A percentile compares a stretch with the other conserved stretches of the same genome.
Evolutionary conservation across 2,888 invertebrate genomes (phyloP).

Genomic region (Pheosia gnoma): DNA sequence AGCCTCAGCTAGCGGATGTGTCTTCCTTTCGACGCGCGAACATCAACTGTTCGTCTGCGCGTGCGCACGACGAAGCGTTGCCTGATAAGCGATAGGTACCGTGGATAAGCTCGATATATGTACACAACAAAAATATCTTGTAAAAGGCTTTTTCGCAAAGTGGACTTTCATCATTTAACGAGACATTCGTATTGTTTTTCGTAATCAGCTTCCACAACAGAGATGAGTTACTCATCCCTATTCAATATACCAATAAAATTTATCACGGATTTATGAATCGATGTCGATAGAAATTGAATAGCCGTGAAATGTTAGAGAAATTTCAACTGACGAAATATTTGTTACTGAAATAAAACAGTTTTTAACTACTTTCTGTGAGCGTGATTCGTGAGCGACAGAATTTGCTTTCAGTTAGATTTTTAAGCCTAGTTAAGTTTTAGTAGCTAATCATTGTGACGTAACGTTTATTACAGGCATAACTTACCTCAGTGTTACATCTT

Average conservation of each 20-base stretch:
- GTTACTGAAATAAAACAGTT: slow-evolving; percentile 20
- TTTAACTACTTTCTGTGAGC: slow-evolving; percentile 7
- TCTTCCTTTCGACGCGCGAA: slow-evolving; percentile 77
- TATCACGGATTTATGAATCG: slow-evolving; percentile 5
- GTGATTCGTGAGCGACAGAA: not conserved
- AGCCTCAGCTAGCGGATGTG: slow-evolving; percentile 69
- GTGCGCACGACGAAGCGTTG: slow-evolving; percentile 55
- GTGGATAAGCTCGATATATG: slow-evolving; percentile 60
- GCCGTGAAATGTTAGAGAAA: slow-evolving; percentile 17
- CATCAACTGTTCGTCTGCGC: slow-evolving; percentile 76
- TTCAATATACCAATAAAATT: slow-evolving; percentile 24
- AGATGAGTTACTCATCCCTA: slow-evolving; percentile 16
- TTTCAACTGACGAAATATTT: slow-evolving; percentile 23
- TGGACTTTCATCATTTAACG: slow-evolving; percentile 31
- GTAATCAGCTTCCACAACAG: slow-evolving; percentile 16
- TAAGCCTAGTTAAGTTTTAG: slow-evolving; percentile 2
- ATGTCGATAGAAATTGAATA: slow-evolving; percentile 10
- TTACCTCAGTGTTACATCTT: not conserved
- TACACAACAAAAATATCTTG: slow-evolving; percentile 58
- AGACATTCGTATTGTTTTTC: slow-evolving; percentile 26
- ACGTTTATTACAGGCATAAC: not conserved
- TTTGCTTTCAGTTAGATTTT: slow-evolving; percentile 3
- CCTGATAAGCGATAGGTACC: slow-evolving; percentile 75
- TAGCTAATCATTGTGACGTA: slow-evolving; percentile 2
- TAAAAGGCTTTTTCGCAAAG: slow-evolving; percentile 40